A percentile compares a stretch with the other conserved stretches of the same genome.
These are phyloP conservation scores for Passer montanus DNA, from an alignment of 2,113 vertebrate species.

Conservation along the genomic window DNA sequence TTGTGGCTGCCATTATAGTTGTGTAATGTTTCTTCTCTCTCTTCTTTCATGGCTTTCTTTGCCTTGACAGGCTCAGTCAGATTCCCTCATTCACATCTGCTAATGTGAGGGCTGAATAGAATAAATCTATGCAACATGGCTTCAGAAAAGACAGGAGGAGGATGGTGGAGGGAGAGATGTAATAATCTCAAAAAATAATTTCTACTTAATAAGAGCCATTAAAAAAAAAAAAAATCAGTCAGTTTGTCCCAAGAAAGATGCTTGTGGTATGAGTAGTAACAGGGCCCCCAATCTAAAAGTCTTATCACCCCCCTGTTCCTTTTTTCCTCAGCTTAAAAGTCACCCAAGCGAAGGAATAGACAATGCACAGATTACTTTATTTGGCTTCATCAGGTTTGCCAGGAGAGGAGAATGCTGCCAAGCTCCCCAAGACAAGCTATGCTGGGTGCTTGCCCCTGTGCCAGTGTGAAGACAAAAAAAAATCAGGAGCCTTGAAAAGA, in stretches of 20 bases:
- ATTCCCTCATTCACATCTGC: slow-evolving; percentile 63
- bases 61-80: slow-evolving; percentile 69
- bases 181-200: slow-evolving; percentile 18
- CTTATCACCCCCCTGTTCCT: neutral
- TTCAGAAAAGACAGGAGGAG: slow-evolving; percentile 9
- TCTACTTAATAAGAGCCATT: neutral
- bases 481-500: slow-evolving; percentile 66
- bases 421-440: slow-evolving; percentile 64
- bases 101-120: slow-evolving; percentile 67
- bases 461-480: slow-evolving; percentile 71
- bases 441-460: slow-evolving; percentile 72
- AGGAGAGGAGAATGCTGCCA: slow-evolving; percentile 44
- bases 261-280: neutral
- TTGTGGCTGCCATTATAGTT: slow-evolving; percentile 59
- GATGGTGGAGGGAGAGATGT: neutral
- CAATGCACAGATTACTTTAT: slow-evolving; percentile 57
- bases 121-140: slow-evolving; percentile 53
- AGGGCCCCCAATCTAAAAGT: neutral
- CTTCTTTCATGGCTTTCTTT: slow-evolving; percentile 63
- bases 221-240: neutral
- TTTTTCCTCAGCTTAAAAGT: slow-evolving; percentile 16
- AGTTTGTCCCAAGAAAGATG: neutral
- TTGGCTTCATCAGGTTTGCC: slow-evolving; percentile 18
- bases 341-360: slow-evolving; percentile 28
- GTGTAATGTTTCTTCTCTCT: slow-evolving; percentile 67